These are phyloP conservation scores for Acanthosepion pharaonis DNA, from an alignment of 2,888 invertebrate species.

Conservation along the genomic window DNA sequence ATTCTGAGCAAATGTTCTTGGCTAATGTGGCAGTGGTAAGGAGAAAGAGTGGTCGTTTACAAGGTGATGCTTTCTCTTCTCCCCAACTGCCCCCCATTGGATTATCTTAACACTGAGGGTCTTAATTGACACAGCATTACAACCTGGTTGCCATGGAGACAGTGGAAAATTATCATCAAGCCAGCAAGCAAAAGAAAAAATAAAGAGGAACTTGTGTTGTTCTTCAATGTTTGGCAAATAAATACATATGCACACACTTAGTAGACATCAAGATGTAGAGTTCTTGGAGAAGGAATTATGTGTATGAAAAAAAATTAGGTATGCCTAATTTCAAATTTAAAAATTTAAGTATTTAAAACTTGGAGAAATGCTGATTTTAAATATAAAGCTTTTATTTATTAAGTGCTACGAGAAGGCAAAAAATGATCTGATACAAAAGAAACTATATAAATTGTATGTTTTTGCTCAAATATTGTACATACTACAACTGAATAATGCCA, in stretches of 20 bases:
- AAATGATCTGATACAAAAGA: too few relatives aligned
- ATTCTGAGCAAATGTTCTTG: neutral
- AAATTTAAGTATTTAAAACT: neutral
- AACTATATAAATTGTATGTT: too few relatives aligned
- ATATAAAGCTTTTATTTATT: too few relatives aligned
- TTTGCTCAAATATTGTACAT: too few relatives aligned
- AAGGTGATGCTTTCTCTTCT: neutral
- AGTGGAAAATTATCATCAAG: neutral
- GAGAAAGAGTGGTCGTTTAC: neutral
- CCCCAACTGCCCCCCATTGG: neutral
- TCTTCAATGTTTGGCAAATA: neutral
- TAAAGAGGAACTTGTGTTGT: neutral
- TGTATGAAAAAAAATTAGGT: neutral
- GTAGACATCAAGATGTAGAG: neutral
- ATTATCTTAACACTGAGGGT: conserved; percentile 14
- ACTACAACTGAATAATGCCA: too few relatives aligned
- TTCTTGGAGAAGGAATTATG: neutral
- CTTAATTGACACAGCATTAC: conserved; percentile 1
- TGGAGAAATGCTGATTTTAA: neutral
- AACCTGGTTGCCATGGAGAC: neutral
- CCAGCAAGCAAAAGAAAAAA: neutral
- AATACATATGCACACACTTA: neutral
- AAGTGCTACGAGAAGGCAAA: too few relatives aligned
- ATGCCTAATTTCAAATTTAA: neutral
- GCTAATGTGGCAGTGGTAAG: neutral